These are phyloP conservation scores for Hemibagrus wyckioides DNA, from an alignment of 2,113 vertebrate species.

Conservation along the genomic window DNA sequence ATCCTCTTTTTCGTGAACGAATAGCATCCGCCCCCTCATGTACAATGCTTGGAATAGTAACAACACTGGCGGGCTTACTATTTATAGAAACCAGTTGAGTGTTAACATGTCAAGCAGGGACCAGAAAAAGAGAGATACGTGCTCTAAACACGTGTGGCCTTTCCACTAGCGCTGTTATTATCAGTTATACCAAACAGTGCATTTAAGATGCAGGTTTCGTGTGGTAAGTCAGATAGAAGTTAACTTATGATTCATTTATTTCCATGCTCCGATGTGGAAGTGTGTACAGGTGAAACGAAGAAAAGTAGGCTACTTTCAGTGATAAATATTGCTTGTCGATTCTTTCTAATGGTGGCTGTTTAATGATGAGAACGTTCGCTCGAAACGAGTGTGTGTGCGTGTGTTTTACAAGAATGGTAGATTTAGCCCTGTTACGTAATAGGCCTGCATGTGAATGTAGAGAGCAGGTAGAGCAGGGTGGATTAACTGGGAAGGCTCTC, in stretches of 20 bases:
- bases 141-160: conserved; percentile 3
- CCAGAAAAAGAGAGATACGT: neutral
- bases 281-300: neutral
- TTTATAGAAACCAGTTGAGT: conserved; percentile 80
- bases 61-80: conserved; percentile 75
- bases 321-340: neutral
- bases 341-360: neutral
- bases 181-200: neutral
- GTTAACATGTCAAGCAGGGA: conserved; percentile 65
- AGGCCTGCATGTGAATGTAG: conserved; percentile 65
- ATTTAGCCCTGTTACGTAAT: conserved; percentile 66
- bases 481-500: conserved; percentile 46
- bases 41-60: conserved; percentile 80
- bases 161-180: neutral
- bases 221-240: neutral
- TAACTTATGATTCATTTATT: neutral
- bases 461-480: conserved; percentile 63
- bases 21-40: conserved; percentile 71
- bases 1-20: conserved; percentile 61
- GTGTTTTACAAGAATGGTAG: conserved; percentile 24
- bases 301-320: neutral
- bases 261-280: neutral
- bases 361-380: neutral
- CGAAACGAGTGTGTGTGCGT: neutral
- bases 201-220: neutral